Evolutionary conservation across 2,797 vertebrate genomes (phyloP), one percentile per base, ranked within the genome.

Genomic region (Pseudocheirus occidentalis): DNA sequence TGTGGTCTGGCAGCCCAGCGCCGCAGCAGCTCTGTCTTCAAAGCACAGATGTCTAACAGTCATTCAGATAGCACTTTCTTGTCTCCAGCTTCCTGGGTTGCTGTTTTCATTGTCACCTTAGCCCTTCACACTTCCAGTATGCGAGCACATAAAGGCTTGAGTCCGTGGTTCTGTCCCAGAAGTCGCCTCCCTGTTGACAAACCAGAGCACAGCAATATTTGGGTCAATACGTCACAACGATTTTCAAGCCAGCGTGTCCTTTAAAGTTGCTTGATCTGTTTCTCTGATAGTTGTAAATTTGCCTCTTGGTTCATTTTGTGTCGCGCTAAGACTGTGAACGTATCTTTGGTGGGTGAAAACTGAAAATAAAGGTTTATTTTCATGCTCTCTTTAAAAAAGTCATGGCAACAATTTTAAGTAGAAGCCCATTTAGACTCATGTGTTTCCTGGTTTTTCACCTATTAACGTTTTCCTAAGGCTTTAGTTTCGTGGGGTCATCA

Each of bases 311-410:
- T 98, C 97, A 92, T 97, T 98, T 98, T 98, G 97, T 99, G 98
- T 99, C 95, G 92, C 98, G 97, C 98, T 98, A 96, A 98, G 98
- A 97, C 98, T 99, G 98, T 99, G 98, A 99, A 98, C 97, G 53
- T 98, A 94, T 97, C 87, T 97, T 91, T 98, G 98, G 98, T 98
- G 98, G 97, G 98, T 98, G 98, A 98, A 98, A 97, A 98, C 97
- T 98, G 98, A 98, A 97, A 98, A 98, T 99, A 98, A 99, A 99
- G 97, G 98, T 98, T 99, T 99, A 98, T 99, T 99, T 99, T 99
- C 98, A 98, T 98, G 98, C 98, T 99, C 98, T 98, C 98, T 97
- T 95, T 96, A 98, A 98, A 98, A 98, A 98, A 98, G 91, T 98
- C 92, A 98, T 98, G 95, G 93, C 96, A 98, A 94, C 96, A 95